Base-by-base conservation (phyloP, 2,113 vertebrate species). In the Apus apus region DNA sequence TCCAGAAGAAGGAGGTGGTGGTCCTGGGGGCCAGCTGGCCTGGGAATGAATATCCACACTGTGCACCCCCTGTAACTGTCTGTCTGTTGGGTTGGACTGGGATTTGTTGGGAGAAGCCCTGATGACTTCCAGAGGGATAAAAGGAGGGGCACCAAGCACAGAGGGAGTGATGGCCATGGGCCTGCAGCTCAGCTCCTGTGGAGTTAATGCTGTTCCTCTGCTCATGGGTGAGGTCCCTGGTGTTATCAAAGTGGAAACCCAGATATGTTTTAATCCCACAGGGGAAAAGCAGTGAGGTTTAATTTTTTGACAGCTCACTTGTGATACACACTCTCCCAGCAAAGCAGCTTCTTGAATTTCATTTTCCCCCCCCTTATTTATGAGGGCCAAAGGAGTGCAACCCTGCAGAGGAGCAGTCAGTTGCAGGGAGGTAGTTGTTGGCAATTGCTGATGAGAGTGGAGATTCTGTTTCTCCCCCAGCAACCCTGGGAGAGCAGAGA, bases 31-130 rank as follows among this genome's bases (percentile, higher is more conserved):
- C 17, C 30, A 34, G 34, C 54, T 68, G 67, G 19, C 53, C 57
- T 32, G 14, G 19, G 86, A n/a, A n/a, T 15, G 11, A 43, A 53
- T 15, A 19, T 5, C 23, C 3, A 0, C 4, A 3, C 6, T 0
- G 3, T 27, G 9, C 4, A 54, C 14, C 13, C 38, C 8, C 0
- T 2, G 1, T 9, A 45, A 8, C 53, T 57, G 17, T 2, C 67
- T 76, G 26, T 4, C 25, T 21, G 20, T 25, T 38, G 6, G 45
- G 50, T 1, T 38, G 48, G 62, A 6, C 29, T 86, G 8, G 1
- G 29, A 4, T 56, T 13, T 57, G 36, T 60, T 73, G 56, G 15
- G n/a, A 48, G 57, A 45, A 76, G 25, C 22, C 16, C 64, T 20
- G 7, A 0, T 90, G 58, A 3, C 54, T 29, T 29, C 21, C 19